phyloP scores from a whole-genome alignment of 2,888 invertebrate species.

The Meiosimyza decipiens region DNA sequence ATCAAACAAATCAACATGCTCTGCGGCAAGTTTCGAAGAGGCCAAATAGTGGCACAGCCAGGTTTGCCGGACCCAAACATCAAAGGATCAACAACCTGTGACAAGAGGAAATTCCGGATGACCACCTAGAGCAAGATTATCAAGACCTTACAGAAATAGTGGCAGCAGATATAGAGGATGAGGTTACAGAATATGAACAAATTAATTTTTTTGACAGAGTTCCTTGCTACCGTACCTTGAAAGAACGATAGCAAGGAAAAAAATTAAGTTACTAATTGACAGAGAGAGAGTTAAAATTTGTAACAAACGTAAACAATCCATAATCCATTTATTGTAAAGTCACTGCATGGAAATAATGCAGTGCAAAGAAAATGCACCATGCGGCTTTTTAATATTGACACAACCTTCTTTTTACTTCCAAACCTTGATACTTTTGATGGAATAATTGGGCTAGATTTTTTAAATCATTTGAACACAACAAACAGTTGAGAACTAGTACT shows the following conservation, averaged over 20 bases:
- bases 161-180: not conserved
- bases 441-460: no score
- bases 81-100: no score
- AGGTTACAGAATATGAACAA: conserved; percentile 13
- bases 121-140: no score
- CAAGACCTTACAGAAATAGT: not conserved
- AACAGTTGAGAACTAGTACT: no score
- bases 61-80: no score
- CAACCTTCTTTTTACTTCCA: conserved; percentile 41
- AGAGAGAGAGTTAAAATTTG: conserved; percentile 23
- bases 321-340: conserved; percentile 28
- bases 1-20: no score
- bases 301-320: conserved; percentile 20
- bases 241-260: conserved; percentile 29
- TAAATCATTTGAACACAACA: no score
- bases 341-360: conserved; percentile 33
- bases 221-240: conserved; percentile 29
- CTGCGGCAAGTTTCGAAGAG: no score
- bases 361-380: conserved; percentile 41
- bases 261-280: conserved; percentile 26
- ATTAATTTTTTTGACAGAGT: conserved; percentile 29
- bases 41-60: no score
- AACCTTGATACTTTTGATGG: conserved; percentile 17
- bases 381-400: conserved; percentile 37
- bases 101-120: no score